A percentile compares a stretch with the other conserved stretches of the same genome.
phyloP scores from a whole-genome alignment of 2,797 vertebrate genomes.

The Fratercula arctica region DNA sequence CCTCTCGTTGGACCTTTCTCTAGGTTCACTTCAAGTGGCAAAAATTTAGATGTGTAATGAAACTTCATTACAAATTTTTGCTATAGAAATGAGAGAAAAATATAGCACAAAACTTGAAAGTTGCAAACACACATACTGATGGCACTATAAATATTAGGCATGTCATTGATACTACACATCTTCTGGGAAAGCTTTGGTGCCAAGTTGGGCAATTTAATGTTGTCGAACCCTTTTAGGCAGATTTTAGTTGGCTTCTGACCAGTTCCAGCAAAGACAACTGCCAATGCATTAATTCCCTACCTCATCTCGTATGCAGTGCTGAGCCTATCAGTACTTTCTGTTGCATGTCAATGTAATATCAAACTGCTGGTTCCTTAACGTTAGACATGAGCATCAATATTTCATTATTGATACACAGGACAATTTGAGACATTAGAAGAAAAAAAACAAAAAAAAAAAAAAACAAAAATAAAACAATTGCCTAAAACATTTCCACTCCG shows the following conservation, averaged over 20 bases:
- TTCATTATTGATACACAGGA: conserved; percentile 51
- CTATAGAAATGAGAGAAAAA: background rate
- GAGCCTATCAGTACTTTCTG: conserved; percentile 71
- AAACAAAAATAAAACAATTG: background rate
- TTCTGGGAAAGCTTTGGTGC: conserved; percentile 70
- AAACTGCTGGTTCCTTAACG: conserved; percentile 49
- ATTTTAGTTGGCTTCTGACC: conserved; percentile 78
- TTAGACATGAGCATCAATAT: conserved; percentile 60
- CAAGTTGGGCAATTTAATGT: conserved; percentile 73
- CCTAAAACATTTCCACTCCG: conserved; percentile 59
- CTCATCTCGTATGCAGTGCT: conserved; percentile 72
- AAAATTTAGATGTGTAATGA: background rate
- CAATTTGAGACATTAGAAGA: conserved; percentile 9
- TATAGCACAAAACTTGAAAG: conserved; percentile 49
- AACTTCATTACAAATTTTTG: conserved; percentile 22
- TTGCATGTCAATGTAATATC: conserved; percentile 70
- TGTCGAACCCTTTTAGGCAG: conserved; percentile 79
- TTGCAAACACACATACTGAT: conserved; percentile 68
- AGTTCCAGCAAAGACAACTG: conserved; percentile 76
- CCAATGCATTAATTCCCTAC: conserved; percentile 75
- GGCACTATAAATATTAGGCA: conserved; percentile 74
- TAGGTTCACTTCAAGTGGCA: background rate
- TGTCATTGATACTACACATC: conserved; percentile 72
- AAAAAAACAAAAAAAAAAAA: background rate
- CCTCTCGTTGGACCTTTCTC: background rate